Percentiles rank a stretch among this genome's conserved stretches.
Conservation (phyloP, 2,797 vertebrate genomes). For the Orestias chungarensis region DNA sequence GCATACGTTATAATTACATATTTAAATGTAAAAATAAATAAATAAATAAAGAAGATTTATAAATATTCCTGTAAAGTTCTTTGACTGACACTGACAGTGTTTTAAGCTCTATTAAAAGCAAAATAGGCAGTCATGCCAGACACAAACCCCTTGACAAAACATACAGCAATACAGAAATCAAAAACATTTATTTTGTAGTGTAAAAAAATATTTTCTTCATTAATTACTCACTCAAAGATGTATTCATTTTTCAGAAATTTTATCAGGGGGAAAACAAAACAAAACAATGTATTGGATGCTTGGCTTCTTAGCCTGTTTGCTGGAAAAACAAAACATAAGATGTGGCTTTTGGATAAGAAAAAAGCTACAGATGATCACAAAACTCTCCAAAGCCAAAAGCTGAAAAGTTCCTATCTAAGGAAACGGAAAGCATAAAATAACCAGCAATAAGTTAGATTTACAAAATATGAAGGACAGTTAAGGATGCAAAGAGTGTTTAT, state of each 20-base stretch:
- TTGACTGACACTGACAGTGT: too few species aligned
- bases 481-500: not conserved
- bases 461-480: not conserved
- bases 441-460: not conserved
- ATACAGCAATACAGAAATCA: too few species aligned
- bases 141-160: too few species aligned
- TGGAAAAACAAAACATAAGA: slow-evolving; percentile 46
- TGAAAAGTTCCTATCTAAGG: not conserved
- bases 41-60: not conserved
- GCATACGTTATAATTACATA: too few species aligned
- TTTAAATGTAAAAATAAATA: too few species aligned
- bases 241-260: not conserved
- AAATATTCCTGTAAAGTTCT: too few species aligned
- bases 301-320: slow-evolving; percentile 12
- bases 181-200: too few species aligned
- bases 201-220: too few species aligned
- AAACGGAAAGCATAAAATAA: not conserved
- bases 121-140: too few species aligned
- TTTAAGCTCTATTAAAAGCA: too few species aligned
- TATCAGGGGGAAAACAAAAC: not conserved
- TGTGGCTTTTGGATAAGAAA: slow-evolving; percentile 28
- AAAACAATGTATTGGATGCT: not conserved
- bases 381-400: not conserved
- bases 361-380: not conserved
- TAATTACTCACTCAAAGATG: not conserved